Evolutionary conservation across 2,113 vertebrate species (phyloP).

Genomic region (Neodon shergylaensis): DNA sequence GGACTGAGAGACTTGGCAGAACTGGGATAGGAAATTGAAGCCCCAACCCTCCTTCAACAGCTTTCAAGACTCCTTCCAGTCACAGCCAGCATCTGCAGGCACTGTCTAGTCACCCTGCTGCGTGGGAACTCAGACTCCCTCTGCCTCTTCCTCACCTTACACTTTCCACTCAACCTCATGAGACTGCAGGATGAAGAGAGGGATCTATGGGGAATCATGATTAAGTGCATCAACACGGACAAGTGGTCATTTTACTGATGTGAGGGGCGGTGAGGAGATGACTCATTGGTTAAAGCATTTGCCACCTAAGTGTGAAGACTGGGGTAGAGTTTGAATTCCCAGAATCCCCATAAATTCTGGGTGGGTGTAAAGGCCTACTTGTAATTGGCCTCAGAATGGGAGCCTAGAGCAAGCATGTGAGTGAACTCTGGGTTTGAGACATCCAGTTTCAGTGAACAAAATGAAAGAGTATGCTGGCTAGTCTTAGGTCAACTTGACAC

Average conservation of each 20-base stretch:
- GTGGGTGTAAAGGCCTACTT: neutral
- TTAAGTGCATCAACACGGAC: neutral
- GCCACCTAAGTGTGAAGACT: neutral
- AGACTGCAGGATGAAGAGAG: neutral
- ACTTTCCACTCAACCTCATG: neutral
- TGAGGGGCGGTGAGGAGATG: neutral
- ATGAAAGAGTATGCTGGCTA: too few species aligned
- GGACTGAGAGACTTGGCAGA: neutral
- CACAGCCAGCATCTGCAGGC: neutral
- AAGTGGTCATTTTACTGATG: neutral
- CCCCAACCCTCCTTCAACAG: rapidly evolving
- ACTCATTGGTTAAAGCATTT: neutral
- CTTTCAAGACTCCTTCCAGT: neutral
- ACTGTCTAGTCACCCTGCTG: neutral
- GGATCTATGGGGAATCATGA: neutral
- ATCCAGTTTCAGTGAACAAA: neutral
- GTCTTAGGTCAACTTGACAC: neutral
- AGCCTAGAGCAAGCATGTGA: neutral
- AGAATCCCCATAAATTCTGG: neutral
- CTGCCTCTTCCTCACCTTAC: neutral
- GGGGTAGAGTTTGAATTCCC: neutral
- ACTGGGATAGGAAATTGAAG: neutral
- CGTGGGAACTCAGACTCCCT: neutral
- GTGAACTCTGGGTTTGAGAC: neutral
- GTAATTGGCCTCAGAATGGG: neutral